Evolutionary conservation across 2,797 vertebrate species (phyloP).

Genomic region (Enteromius fasciolatus): DNA sequence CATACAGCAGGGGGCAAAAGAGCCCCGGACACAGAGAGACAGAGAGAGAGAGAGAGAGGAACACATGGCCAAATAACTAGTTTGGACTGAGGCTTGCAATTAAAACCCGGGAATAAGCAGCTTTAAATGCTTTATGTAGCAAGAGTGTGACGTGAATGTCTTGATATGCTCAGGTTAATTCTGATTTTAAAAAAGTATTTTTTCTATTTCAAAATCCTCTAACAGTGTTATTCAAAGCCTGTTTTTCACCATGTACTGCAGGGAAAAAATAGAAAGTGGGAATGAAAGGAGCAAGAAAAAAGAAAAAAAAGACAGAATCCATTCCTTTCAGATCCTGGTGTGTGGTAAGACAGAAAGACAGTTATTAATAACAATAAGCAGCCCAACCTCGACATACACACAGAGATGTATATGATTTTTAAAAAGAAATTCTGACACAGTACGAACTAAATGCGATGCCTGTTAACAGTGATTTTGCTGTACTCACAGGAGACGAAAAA

Average conservation of each 20-base stretch:
- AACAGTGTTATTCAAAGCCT: neutral
- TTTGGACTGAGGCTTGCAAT: conserved; percentile 31
- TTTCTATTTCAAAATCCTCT: neutral
- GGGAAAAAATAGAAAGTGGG: neutral
- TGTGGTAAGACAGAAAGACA: neutral
- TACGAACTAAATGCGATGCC: neutral
- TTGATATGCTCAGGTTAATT: neutral
- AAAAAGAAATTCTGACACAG: neutral
- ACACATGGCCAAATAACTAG: conserved; percentile 30
- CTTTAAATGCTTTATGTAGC: conserved; percentile 19
- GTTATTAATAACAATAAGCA: neutral
- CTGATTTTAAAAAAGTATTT: neutral
- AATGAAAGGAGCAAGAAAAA: neutral
- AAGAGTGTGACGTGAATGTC: conserved; percentile 10
- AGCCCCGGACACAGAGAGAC: neutral
- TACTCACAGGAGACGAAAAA: neutral
- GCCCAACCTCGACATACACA: neutral
- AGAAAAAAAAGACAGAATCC: neutral
- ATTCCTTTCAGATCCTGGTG: neutral
- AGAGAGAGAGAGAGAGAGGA: too few relatives aligned
- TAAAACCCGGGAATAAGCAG: conserved; percentile 22
- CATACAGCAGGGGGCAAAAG: conserved; percentile 48
- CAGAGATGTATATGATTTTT: neutral
- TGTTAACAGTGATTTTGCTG: neutral
- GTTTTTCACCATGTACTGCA: neutral